Evolutionary conservation across 2,113 vertebrate species (phyloP).

Genomic region (Rhinichthys klamathensis): DNA sequence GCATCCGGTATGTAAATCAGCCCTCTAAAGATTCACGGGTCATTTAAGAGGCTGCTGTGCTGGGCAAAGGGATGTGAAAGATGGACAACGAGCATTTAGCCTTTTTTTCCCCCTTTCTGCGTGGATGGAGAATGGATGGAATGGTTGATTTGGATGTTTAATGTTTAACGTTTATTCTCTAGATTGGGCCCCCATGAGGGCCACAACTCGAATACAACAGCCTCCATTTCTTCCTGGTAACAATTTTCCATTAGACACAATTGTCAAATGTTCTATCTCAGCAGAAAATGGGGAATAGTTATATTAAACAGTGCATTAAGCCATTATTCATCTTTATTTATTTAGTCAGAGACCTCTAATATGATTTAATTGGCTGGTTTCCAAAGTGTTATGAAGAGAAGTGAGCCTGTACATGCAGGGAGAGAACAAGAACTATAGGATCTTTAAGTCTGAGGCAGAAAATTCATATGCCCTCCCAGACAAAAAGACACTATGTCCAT

Average conservation of each 20-base stretch:
- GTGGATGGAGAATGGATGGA: not conserved
- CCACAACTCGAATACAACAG: slow-evolving; percentile 39
- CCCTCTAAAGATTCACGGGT: slow-evolving; percentile 18
- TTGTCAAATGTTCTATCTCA: slow-evolving; percentile 56
- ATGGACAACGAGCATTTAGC: not conserved
- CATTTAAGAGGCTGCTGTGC: slow-evolving; percentile 47
- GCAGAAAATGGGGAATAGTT: slow-evolving; percentile 63
- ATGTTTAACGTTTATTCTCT: not conserved
- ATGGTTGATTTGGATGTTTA: not conserved
- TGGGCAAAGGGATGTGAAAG: slow-evolving; percentile 2
- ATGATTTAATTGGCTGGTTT: not conserved
- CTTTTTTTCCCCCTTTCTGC: not conserved
- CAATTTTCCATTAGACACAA: slow-evolving; percentile 59
- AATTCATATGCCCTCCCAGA: not conserved
- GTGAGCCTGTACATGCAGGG: not conserved
- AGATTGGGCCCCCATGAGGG: not conserved
- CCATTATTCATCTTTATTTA: not conserved
- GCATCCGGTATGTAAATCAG: slow-evolving; percentile 36
- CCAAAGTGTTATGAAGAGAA: not conserved
- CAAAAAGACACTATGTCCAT: not conserved
- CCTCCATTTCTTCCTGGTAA: slow-evolving; percentile 58
- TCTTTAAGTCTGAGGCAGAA: not conserved
- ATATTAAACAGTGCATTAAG: slow-evolving; percentile 57
- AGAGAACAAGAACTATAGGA: not conserved
- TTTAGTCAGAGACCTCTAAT: not conserved